These are phyloP conservation scores for Ifrita kowaldi DNA, from an alignment of 2,113 vertebrate species.

Conservation along the genomic window DNA sequence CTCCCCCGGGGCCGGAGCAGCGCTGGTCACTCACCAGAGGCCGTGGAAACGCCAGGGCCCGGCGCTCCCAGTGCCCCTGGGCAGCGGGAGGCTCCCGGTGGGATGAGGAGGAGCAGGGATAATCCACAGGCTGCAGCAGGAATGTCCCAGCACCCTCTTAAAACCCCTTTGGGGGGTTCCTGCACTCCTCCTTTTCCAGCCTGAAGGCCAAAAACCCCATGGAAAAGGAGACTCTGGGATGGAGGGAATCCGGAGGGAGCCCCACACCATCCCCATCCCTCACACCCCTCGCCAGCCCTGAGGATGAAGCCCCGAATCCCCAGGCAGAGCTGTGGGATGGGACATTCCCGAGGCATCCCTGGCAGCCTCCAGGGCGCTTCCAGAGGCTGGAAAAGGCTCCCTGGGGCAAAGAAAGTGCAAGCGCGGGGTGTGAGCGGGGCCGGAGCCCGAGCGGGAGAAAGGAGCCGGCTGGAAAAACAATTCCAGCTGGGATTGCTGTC, in stretches of 20 bases:
- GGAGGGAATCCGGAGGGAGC: background rate
- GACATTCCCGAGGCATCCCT: background rate
- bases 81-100: background rate
- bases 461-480: background rate
- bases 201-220: fast-evolving
- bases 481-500: conserved; percentile 3
- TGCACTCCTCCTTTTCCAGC: background rate
- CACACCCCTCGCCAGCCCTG: background rate
- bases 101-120: background rate
- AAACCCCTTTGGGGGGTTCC: background rate
- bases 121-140: background rate
- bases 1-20: background rate
- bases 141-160: background rate
- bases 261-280: background rate
- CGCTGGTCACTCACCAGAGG: fast-evolving
- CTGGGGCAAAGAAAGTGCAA: background rate
- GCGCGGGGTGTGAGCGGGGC: background rate
- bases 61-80: background rate
- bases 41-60: background rate
- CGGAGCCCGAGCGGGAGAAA: background rate
- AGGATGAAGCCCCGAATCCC: background rate
- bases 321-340: background rate
- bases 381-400: background rate
- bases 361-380: background rate
- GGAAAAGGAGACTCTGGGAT: fast-evolving